Evolutionary conservation across 2,113 vertebrate species (phyloP), one percentile per base, ranked within the genome.

Genomic region (Semicossyphus pulcher): DNA sequence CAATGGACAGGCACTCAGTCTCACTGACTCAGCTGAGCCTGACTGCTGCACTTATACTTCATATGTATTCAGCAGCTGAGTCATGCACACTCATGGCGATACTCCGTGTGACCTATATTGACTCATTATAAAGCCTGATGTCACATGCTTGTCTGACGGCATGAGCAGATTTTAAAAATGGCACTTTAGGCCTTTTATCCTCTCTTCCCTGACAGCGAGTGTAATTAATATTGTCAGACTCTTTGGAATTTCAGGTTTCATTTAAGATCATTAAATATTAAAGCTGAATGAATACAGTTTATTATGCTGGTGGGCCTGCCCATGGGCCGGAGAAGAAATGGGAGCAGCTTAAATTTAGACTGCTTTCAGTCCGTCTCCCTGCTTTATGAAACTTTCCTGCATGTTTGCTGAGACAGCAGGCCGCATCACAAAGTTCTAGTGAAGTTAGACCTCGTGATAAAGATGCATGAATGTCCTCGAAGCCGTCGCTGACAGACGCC

Each of bases 261-360:
- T 81, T 83, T 78, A 57, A 66, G 20, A 20, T 72, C 52, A 74
- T 88, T 52, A 83, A 86, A 74, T 81, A 86, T 90, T 83, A 57
- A 89, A 76, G 52, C 31, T 18, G 61, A 77, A 61, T 44, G 66
- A 73, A 57, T 34, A 7, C 31, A 39, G 39, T 70, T 72, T 52
- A 66, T 70, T 39, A 62, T 69, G 57, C 51, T 52, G 61, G 63
- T 58, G 26, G 67, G 14, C 54, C 52, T 61, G 60, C 41, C 62
- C 25, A 52, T 45, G 49, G 56, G 54, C 32, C 14, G 7, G 28
- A 29, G 37, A 5, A n/a, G 9, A 45, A n/a, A 48, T 34, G 4
- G 28, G 37, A 68, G 31, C 26, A 32, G 20, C 65, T 68, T 54
- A 72, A 74, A 76, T 80, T 72, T 73, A 70, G 60, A 54, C 25